Evolutionary conservation across 1,140 invertebrate genomes (phyloP).

Genomic region (Trachymyrmex septentrionalis): DNA sequence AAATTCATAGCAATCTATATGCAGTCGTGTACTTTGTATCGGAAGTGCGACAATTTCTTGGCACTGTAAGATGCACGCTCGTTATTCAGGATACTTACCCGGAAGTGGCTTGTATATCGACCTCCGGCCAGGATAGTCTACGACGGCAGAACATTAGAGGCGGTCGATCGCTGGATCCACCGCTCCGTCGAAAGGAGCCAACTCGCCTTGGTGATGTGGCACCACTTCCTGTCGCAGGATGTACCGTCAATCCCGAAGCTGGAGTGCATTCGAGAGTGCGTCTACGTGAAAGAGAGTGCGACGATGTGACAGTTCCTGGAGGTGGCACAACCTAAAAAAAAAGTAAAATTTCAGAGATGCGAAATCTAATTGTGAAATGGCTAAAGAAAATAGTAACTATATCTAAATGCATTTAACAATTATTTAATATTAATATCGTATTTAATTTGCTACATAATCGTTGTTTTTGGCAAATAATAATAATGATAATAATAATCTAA

Average conservation of each 20-base stretch:
- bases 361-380: not conserved
- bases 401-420: not conserved
- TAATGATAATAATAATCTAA: not conserved
- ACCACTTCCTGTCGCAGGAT: slow-evolving; percentile 84
- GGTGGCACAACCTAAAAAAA: slow-evolving; percentile 87
- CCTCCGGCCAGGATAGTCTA: slow-evolving; percentile 92
- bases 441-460: not conserved
- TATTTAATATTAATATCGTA: not conserved
- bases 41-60: not conserved
- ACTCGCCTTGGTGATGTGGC: slow-evolving; percentile 75
- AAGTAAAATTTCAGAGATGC: slow-evolving; percentile 1
- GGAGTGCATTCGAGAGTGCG: slow-evolving; percentile 81
- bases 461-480: not conserved
- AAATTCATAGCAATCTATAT: not conserved
- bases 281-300: slow-evolving; percentile 77
- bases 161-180: slow-evolving; percentile 88
- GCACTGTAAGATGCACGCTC: not conserved
- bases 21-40: not conserved
- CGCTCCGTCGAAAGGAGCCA: slow-evolving; percentile 78
- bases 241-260: slow-evolving; percentile 81
- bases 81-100: slow-evolving; percentile 88
- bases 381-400: not conserved
- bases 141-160: slow-evolving; percentile 91
- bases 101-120: slow-evolving; percentile 92
- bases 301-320: slow-evolving; percentile 87